Evolutionary conservation across 2,113 vertebrate species (phyloP).

Genomic region (Edolisoma coerulescens): DNA sequence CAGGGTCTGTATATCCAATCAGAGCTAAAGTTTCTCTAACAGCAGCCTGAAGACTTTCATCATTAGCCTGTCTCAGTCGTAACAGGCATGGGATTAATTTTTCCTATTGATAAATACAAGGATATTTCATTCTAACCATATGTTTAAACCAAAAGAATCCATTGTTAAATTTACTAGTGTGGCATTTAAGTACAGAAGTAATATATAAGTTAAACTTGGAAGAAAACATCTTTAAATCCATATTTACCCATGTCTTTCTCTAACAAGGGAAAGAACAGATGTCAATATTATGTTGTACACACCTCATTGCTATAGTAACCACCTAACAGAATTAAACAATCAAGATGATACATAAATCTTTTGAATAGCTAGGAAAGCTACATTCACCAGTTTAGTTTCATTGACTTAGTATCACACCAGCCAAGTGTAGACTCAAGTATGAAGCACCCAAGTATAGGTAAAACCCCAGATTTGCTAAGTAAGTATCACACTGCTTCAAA

Average conservation of each 20-base stretch:
- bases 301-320: background rate
- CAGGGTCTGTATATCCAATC: slow-evolving; percentile 87
- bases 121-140: background rate
- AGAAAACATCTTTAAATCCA: background rate
- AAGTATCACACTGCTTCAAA: background rate
- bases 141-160: background rate
- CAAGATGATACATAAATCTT: background rate
- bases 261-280: background rate
- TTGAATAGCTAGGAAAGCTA: background rate
- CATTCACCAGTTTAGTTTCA: background rate
- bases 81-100: slow-evolving; percentile 86
- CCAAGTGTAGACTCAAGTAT: background rate
- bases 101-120: slow-evolving; percentile 71
- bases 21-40: slow-evolving; percentile 89
- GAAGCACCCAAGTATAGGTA: background rate
- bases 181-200: background rate
- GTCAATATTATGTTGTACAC: accelerated
- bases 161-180: background rate
- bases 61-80: slow-evolving; percentile 81
- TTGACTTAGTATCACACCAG: background rate
- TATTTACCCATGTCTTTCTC: background rate
- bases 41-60: slow-evolving; percentile 85
- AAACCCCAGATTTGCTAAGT: background rate
- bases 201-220: background rate
- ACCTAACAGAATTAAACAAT: background rate